phyloP scores from a whole-genome alignment of 2,113 vertebrate genomes.

The Xiphophorus maculatus region DNA sequence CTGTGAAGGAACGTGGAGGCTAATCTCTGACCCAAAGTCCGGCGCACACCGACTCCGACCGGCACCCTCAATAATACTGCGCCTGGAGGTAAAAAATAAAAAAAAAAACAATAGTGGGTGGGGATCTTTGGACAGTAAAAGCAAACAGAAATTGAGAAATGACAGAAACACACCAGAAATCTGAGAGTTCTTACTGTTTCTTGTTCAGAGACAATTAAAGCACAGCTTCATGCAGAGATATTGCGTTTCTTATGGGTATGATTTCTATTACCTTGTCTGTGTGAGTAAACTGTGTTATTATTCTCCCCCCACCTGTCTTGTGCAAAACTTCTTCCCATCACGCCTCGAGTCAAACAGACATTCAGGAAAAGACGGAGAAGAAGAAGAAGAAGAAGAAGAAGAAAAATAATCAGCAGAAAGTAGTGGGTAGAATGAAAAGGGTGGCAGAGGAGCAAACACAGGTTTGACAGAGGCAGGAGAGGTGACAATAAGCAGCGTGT shows the following conservation, averaged over 20 bases:
- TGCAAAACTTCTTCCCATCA: conserved; percentile 28
- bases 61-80: conserved; percentile 63
- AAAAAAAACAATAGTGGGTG: conserved; percentile 17
- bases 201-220: conserved; percentile 23
- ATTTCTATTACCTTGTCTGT: conserved; percentile 16
- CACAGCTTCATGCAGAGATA: conserved; percentile 28
- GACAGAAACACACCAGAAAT: background rate
- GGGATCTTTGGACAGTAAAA: conserved; percentile 12
- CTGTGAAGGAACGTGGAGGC: conserved; percentile 61
- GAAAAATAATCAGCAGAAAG: conserved; percentile 49
- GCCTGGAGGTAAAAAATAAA: conserved; percentile 33
- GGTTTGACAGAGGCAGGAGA: conserved; percentile 62
- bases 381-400: conserved; percentile 43
- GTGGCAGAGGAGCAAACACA: conserved; percentile 43
- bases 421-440: conserved; percentile 48
- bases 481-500: conserved; percentile 57
- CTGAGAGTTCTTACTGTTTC: background rate
- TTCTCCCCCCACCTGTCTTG: conserved; percentile 31
- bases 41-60: conserved; percentile 68
- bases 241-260: conserved; percentile 16
- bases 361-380: conserved; percentile 42
- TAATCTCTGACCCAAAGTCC: conserved; percentile 75
- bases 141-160: background rate
- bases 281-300: conserved; percentile 22
- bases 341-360: conserved; percentile 33